These are phyloP conservation scores for Pogonophryne albipinna DNA, from an alignment of 2,797 vertebrate species.

Conservation along the genomic window DNA sequence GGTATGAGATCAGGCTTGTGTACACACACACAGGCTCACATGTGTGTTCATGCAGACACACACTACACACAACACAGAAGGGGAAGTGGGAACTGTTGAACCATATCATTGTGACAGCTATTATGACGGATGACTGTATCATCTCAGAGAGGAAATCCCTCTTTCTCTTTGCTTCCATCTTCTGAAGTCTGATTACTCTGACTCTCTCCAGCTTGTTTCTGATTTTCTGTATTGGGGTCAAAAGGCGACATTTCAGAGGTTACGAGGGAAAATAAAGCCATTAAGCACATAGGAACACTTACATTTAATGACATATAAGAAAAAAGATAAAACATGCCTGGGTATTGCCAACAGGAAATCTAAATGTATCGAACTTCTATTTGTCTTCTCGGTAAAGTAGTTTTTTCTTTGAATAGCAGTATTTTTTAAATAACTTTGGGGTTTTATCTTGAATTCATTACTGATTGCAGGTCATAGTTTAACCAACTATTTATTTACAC, in stretches of 20 bases:
- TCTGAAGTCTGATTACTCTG: constrained; percentile 58
- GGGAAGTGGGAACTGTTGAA: constrained; percentile 75
- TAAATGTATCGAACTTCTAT: neutral
- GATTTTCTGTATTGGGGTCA: constrained; percentile 60
- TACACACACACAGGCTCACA: constrained; percentile 17
- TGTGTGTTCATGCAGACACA: constrained; percentile 67
- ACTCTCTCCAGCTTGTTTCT: constrained; percentile 30
- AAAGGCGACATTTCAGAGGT: constrained; percentile 56
- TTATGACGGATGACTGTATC: constrained; percentile 80
- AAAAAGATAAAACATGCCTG: constrained; percentile 2
- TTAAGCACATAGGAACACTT: constrained; percentile 12
- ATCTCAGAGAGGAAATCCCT: constrained; percentile 67
- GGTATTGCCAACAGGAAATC: constrained; percentile 10
- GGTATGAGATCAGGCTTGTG: constrained; percentile 13
- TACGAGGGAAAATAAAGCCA: constrained; percentile 40
- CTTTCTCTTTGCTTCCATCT: constrained; percentile 52
- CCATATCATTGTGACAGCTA: constrained; percentile 75
- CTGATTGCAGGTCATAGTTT: constrained; percentile 21
- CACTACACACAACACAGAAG: constrained; percentile 53
- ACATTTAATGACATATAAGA: constrained; percentile 15
- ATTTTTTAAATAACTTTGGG: neutral
- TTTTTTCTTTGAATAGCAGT: neutral
- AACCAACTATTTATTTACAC: constrained; percentile 30
- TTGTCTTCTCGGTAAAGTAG: too few species aligned
- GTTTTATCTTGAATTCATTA: neutral